Percentiles rank a stretch among this genome's conserved stretches.
Conservation (phyloP, 92 coral and sea anemone species). For the Siderastrea radians region DNA sequence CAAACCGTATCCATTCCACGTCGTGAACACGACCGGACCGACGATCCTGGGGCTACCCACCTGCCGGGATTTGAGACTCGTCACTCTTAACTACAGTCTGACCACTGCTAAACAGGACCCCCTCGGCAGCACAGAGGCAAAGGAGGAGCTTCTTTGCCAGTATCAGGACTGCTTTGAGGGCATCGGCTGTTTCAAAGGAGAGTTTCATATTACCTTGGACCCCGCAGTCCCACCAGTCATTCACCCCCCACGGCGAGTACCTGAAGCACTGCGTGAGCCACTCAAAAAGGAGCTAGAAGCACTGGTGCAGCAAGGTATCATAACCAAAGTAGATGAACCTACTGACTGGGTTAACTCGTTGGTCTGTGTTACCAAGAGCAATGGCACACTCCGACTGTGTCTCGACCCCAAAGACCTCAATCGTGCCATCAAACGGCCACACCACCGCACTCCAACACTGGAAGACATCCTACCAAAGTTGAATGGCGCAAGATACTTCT, state of each 20-base stretch:
- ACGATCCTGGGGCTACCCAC: conserved; percentile 59
- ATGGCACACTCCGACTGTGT: conserved; percentile 63
- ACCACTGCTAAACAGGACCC: not conserved
- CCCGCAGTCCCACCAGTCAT: conserved; percentile 55
- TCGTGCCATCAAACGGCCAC: conserved; percentile 64
- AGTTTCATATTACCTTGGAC: conserved; percentile 60
- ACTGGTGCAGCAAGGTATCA: conserved; percentile 47
- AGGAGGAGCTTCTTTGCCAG: conserved; percentile 11
- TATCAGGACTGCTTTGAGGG: conserved; percentile 53
- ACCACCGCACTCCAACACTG: conserved; percentile 60
- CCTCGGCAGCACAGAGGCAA: conserved; percentile 19
- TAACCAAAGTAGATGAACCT: conserved; percentile 45
- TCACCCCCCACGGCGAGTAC: conserved; percentile 62
- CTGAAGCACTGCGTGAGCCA: conserved; percentile 65
- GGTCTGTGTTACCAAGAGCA: conserved; percentile 50
- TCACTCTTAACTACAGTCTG: conserved; percentile 28
- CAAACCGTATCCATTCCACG: conserved; percentile 38
- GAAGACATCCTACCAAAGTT: conserved; percentile 52
- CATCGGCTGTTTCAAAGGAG: conserved; percentile 55
- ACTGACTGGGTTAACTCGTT: conserved; percentile 66
- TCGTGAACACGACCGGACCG: conserved; percentile 44
- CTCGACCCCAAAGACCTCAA: conserved; percentile 70
- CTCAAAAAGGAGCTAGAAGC: conserved; percentile 51
- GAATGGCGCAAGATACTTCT: conserved; percentile 60
- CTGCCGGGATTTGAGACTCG: conserved; percentile 55